Conservation (phyloP, 2,797 vertebrate species). For the Oceanodroma leucorhoa region DNA sequence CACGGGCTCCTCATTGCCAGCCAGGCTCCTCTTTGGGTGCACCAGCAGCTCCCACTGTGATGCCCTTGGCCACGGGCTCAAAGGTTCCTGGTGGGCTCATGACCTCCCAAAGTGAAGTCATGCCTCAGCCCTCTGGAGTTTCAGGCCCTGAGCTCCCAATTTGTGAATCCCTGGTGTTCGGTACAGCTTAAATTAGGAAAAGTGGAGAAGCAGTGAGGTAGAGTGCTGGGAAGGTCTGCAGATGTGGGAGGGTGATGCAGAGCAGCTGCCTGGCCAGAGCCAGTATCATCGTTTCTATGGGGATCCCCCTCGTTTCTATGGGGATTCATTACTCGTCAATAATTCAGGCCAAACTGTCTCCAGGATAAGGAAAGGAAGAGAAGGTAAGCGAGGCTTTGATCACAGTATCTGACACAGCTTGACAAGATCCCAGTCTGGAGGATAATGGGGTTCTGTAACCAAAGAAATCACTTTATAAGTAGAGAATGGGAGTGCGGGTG, state of each 20-base stretch:
- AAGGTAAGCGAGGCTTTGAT: neutral
- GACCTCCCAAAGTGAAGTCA: neutral
- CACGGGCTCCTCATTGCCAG: accelerated
- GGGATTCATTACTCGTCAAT: neutral
- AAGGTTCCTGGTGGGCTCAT: neutral
- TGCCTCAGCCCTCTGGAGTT: neutral
- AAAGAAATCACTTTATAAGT: neutral
- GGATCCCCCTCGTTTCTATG: neutral
- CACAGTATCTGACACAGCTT: neutral
- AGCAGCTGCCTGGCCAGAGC: neutral
- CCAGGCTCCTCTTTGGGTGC: neutral
- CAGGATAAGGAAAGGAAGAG: neutral
- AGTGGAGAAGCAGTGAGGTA: neutral
- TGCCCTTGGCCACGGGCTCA: neutral
- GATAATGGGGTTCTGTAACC: neutral
- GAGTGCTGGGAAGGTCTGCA: neutral
- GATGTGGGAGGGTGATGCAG: neutral
- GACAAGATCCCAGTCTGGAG: neutral
- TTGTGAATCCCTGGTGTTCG: neutral
- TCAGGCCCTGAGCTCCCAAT: neutral
- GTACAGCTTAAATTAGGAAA: neutral
- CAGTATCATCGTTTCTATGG: neutral
- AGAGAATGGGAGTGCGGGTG: neutral
- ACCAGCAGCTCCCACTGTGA: neutral
- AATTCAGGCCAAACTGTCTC: conserved; percentile 15